A percentile compares a stretch with the other conserved stretches of the same genome.
Conservation (phyloP, 2,888 invertebrate species). For the Disparrhopalites patrizii region DNA sequence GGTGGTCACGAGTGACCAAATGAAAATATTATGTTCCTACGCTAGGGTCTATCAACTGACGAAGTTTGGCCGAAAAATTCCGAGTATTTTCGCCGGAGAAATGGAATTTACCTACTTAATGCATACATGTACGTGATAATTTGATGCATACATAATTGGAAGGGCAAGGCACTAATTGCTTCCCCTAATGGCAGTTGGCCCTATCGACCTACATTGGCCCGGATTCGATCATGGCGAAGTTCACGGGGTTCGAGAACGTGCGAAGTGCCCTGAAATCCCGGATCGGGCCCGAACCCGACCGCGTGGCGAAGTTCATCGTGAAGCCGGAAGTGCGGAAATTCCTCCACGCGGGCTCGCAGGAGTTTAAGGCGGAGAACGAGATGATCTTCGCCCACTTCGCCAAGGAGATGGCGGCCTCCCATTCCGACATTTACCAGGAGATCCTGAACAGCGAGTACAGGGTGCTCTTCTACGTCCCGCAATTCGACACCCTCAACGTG, state of each 20-base stretch:
- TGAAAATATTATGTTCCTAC: too few species aligned
- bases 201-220: too few species aligned
- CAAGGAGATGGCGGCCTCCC: background rate
- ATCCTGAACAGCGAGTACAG: background rate
- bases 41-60: too few species aligned
- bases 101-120: too few species aligned
- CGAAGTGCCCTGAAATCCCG: background rate
- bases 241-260: background rate
- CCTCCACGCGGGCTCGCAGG: background rate
- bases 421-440: background rate
- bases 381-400: background rate
- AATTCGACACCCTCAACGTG: constrained; percentile 6
- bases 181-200: too few species aligned
- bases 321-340: background rate
- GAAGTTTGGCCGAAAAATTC: too few species aligned
- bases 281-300: background rate
- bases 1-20: too few species aligned
- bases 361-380: background rate
- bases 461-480: constrained; percentile 6
- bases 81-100: too few species aligned
- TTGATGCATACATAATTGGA: too few species aligned
- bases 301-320: background rate
- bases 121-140: too few species aligned
- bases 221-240: background rate
- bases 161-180: too few species aligned